Percentiles rank a stretch among this genome's conserved stretches.
Conservation (phyloP, 2,113 vertebrate species). For the Phainopepla nitens region DNA sequence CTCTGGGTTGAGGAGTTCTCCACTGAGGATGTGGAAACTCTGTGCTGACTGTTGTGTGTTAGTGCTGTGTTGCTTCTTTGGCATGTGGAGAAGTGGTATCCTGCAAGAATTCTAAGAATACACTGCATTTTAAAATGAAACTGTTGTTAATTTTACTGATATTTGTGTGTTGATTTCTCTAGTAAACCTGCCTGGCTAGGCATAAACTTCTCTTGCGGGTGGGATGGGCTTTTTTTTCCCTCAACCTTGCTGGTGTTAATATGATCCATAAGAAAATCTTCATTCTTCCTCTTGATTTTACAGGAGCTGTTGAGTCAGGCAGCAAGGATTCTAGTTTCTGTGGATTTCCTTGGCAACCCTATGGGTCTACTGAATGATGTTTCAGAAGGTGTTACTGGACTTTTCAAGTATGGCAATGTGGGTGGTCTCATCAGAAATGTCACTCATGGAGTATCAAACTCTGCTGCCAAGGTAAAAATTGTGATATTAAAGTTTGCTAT, state of each 20-base stretch:
- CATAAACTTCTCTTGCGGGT: neutral
- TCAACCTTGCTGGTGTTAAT: neutral
- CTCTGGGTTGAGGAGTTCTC: neutral
- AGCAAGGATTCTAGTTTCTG: slow-evolving; percentile 92
- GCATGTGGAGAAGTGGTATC: neutral
- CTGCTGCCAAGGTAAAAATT: slow-evolving; percentile 90
- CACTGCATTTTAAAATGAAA: neutral
- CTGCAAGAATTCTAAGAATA: neutral
- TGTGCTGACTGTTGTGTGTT: neutral
- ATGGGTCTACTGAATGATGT: slow-evolving; percentile 96
- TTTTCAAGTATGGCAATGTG: slow-evolving; percentile 94
- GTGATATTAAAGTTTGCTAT: neutral
- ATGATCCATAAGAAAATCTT: neutral
- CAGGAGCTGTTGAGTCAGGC: slow-evolving; percentile 97
- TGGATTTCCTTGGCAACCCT: slow-evolving; percentile 97
- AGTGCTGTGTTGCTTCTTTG: neutral
- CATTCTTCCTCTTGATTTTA: neutral
- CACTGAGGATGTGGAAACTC: neutral
- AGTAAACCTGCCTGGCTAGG: neutral
- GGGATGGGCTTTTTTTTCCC: neutral
- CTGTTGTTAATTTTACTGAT: neutral
- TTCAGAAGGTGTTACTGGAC: slow-evolving; percentile 89
- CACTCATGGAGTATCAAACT: slow-evolving; percentile 96
- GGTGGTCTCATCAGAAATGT: slow-evolving; percentile 94
- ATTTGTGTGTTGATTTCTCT: neutral